phyloP scores from a whole-genome alignment of 2,888 invertebrate species.

The Sussaba pulchella region DNA sequence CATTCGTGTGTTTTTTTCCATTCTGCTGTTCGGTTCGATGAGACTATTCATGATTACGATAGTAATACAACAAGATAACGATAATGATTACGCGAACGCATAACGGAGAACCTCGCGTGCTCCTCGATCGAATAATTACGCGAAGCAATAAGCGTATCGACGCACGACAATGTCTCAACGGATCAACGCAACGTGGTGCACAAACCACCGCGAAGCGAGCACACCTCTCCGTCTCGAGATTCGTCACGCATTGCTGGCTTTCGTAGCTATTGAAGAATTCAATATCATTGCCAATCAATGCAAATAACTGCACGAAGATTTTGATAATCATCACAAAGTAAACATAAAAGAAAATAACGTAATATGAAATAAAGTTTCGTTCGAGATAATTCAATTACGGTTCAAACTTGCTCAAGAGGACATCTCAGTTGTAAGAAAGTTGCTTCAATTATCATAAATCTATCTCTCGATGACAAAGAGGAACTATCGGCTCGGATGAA shows the following conservation, averaged over 20 bases:
- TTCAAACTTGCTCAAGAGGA: no score
- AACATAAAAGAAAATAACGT: not conserved
- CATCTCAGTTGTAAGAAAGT: no score
- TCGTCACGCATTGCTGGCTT: slow-evolving; percentile 6
- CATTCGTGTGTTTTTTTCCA: not conserved
- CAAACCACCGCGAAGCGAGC: not conserved
- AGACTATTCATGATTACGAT: no score
- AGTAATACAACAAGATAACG: no score
- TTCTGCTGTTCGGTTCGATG: not conserved
- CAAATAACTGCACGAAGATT: slow-evolving; percentile 1
- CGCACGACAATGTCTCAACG: slow-evolving; percentile 4
- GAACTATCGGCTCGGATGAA: no score
- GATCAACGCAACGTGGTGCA: not conserved
- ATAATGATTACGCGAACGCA: slow-evolving; percentile 11
- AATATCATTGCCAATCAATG: not conserved
- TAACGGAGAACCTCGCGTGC: not conserved
- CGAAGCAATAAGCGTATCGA: slow-evolving; percentile 7
- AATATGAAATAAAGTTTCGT: no score
- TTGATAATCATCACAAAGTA: no score
- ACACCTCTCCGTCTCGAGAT: not conserved
- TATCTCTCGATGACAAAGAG: no score
- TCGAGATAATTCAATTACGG: no score
- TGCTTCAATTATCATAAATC: no score
- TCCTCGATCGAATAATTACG: slow-evolving; percentile 6
- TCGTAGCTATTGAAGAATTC: slow-evolving; percentile 9